phyloP scores from a whole-genome alignment of 2,113 vertebrate genomes.

The Leptobrachium leishanense region DNA sequence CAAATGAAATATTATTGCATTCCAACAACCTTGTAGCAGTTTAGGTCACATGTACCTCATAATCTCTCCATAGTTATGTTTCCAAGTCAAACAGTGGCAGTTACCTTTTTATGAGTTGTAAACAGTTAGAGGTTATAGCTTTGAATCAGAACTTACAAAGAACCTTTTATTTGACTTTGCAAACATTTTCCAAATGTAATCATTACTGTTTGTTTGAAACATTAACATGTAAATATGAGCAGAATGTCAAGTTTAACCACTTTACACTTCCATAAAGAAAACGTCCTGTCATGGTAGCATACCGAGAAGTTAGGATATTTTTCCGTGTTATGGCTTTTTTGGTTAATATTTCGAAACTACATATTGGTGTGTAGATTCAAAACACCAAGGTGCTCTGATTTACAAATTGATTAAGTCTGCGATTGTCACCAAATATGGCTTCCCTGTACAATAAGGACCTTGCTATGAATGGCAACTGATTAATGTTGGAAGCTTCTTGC shows the following conservation, averaged over 20 bases:
- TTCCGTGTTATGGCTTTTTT: too few species aligned
- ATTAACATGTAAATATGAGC: background rate
- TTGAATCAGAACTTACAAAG: background rate
- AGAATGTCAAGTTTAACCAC: background rate
- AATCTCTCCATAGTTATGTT: background rate
- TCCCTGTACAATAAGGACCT: too few species aligned
- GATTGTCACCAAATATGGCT: too few species aligned
- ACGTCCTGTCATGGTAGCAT: too few species aligned
- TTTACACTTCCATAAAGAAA: background rate
- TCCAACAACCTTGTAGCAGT: background rate
- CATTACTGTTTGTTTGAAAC: conserved; percentile 1
- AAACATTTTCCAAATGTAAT: background rate
- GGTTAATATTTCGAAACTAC: too few species aligned
- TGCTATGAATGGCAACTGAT: too few species aligned
- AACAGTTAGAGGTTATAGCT: background rate
- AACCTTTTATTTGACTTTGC: conserved; percentile 3
- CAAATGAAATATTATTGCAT: background rate
- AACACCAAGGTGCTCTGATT: too few species aligned
- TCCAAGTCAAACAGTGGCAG: conserved; percentile 20
- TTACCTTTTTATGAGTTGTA: background rate
- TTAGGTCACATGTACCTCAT: conserved; percentile 13
- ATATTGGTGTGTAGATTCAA: too few species aligned
- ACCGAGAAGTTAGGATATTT: too few species aligned
- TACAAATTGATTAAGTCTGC: too few species aligned
- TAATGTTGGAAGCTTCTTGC: too few species aligned